Percentiles rank a stretch among this genome's conserved stretches.
These are phyloP conservation scores for Copidosoma floridanum DNA, from an alignment of 1,140 invertebrate genomes.

Conservation along the genomic window DNA sequence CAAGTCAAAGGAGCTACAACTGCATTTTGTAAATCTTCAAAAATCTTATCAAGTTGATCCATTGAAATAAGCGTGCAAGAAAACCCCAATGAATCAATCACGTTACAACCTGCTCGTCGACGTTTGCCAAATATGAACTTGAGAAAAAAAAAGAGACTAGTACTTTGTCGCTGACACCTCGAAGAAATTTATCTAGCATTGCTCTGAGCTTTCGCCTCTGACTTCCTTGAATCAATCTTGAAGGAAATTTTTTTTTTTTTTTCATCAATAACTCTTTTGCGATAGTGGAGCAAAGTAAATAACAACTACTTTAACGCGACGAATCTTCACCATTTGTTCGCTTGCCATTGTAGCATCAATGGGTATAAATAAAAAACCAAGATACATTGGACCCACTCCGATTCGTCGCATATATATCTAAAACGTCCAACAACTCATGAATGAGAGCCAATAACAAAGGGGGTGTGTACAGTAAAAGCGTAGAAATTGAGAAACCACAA, in stretches of 20 bases:
- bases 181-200: conserved; percentile 16
- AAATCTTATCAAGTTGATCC: no score
- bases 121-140: no score
- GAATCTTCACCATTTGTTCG: conserved; percentile 16
- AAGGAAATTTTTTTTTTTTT: background rate
- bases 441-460: conserved; percentile 10
- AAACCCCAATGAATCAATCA: no score
- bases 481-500: conserved; percentile 3
- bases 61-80: no score
- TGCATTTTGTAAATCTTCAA: no score
- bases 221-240: conserved; percentile 18
- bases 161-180: background rate
- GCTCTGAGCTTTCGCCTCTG: conserved; percentile 7
- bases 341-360: background rate
- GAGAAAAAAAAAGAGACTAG: no score
- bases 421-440: no score
- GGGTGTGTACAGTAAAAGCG: conserved; percentile 1
- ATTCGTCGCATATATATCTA: no score
- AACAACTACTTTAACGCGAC: background rate
- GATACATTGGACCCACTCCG: background rate
- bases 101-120: no score
- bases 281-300: conserved; percentile 4
- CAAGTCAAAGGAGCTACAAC: no score
- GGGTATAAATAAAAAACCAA: background rate
- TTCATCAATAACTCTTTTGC: conserved; percentile 8